Conservation (phyloP, 2,113 vertebrate genomes). For the Thomomys bottae region DNA sequence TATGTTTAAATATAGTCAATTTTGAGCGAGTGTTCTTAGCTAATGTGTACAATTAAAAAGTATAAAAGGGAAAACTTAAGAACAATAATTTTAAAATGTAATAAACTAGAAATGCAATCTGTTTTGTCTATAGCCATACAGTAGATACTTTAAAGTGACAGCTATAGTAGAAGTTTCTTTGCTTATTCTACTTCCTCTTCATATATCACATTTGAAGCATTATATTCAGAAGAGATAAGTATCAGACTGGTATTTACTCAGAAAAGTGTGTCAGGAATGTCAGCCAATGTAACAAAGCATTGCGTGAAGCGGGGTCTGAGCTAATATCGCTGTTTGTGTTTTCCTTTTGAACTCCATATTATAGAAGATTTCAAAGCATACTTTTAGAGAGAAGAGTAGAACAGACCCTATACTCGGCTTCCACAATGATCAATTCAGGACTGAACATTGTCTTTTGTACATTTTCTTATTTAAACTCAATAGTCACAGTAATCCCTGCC, state of each 20-base stretch:
- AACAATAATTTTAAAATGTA: constrained; percentile 5
- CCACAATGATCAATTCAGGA: background rate
- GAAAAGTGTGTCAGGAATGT: constrained; percentile 57
- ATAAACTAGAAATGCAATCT: background rate
- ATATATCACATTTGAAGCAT: constrained; percentile 51
- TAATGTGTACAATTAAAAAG: background rate
- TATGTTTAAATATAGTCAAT: background rate
- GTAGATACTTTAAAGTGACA: constrained; percentile 47
- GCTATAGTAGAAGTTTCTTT: background rate
- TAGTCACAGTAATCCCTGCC: background rate
- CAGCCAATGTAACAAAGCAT: constrained; percentile 54
- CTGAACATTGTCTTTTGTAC: background rate
- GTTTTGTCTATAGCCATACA: background rate
- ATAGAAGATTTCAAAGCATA: background rate
- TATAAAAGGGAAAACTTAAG: background rate
- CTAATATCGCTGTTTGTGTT: background rate
- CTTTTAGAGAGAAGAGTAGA: background rate
- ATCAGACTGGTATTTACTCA: constrained; percentile 55
- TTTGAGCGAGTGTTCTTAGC: background rate
- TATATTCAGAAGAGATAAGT: constrained; percentile 40
- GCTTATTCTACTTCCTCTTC: constrained; percentile 49
- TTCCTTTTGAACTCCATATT: background rate
- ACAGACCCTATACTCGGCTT: background rate
- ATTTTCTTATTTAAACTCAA: background rate
- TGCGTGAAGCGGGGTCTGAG: constrained; percentile 34